Percentiles rank a stretch among this genome's conserved stretches.
Evolutionary conservation across 2,888 invertebrate genomes (phyloP).

Genomic region (Volucella inflata): DNA sequence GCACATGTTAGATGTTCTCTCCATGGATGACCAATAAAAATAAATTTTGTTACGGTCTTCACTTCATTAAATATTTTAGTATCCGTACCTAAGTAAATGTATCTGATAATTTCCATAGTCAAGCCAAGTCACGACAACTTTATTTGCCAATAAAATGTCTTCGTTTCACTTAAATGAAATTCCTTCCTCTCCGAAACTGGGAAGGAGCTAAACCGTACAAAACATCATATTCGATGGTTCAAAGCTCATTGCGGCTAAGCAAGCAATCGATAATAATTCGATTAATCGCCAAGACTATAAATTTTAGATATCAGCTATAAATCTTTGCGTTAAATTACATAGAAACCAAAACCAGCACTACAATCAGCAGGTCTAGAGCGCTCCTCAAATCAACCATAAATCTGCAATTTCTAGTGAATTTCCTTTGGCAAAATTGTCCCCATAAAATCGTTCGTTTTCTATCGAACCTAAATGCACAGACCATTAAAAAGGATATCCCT

Average conservation of each 20-base stretch:
- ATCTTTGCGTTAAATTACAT: slow-evolving; percentile 47
- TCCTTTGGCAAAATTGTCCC: background rate
- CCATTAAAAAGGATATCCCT: slow-evolving; percentile 31
- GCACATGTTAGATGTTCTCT: too few relatives aligned
- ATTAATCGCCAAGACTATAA: slow-evolving; percentile 36
- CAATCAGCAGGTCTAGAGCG: background rate
- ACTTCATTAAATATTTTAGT: too few relatives aligned
- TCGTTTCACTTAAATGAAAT: background rate
- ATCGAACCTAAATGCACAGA: slow-evolving; percentile 6
- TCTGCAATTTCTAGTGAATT: slow-evolving; percentile 29
- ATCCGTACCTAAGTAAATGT: too few relatives aligned
- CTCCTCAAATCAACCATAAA: slow-evolving; percentile 37
- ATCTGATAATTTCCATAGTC: too few relatives aligned
- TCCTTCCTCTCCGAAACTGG: background rate
- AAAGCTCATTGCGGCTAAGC: background rate
- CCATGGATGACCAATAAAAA: too few relatives aligned
- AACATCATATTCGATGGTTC: background rate
- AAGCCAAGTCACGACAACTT: too few relatives aligned
- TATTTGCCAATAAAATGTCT: slow-evolving; percentile 6
- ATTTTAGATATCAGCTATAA: slow-evolving; percentile 48
- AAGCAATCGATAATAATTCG: slow-evolving; percentile 30
- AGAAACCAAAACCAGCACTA: slow-evolving; percentile 14
- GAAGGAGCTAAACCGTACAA: background rate
- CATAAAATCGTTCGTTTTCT: slow-evolving; percentile 4
- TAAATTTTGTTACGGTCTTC: too few relatives aligned